phyloP scores from a whole-genome alignment of 2,888 invertebrate species.

The Cepaea hortensis region DNA sequence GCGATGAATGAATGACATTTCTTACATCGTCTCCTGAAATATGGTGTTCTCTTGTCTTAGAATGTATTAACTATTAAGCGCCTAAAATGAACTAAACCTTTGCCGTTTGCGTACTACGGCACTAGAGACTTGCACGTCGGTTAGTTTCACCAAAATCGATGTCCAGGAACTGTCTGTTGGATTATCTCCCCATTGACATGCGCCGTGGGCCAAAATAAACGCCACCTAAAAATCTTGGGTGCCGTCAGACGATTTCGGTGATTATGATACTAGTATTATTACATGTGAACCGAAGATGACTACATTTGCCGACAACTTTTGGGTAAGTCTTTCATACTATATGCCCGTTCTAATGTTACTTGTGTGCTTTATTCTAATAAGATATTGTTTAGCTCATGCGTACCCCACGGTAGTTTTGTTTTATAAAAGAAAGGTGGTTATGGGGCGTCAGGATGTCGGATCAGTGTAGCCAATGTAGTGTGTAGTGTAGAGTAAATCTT shows the following conservation, averaged over 20 bases:
- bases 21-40: too few relatives aligned
- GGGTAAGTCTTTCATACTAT: constrained; percentile 59
- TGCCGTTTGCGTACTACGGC: too few relatives aligned
- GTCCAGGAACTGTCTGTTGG: background rate
- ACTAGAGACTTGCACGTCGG: too few relatives aligned
- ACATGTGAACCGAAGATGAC: constrained; percentile 45
- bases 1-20: too few relatives aligned
- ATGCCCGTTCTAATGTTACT: background rate
- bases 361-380: background rate
- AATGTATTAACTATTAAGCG: too few relatives aligned
- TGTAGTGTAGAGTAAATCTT: too few relatives aligned
- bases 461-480: too few relatives aligned
- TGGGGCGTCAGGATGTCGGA: too few relatives aligned
- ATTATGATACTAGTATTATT: background rate
- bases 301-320: constrained; percentile 72
- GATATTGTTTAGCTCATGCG: background rate
- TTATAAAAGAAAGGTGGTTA: too few relatives aligned
- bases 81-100: too few relatives aligned
- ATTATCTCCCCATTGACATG: constrained; percentile 61
- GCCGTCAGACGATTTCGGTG: background rate
- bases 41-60: too few relatives aligned
- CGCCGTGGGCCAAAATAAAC: constrained; percentile 69
- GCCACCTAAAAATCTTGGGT: constrained; percentile 62
- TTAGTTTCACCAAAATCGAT: background rate
- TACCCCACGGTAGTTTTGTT: too few relatives aligned